These are phyloP conservation scores for Heliconius erato DNA, from an alignment of 2,888 invertebrate species.

Conservation along the genomic window DNA sequence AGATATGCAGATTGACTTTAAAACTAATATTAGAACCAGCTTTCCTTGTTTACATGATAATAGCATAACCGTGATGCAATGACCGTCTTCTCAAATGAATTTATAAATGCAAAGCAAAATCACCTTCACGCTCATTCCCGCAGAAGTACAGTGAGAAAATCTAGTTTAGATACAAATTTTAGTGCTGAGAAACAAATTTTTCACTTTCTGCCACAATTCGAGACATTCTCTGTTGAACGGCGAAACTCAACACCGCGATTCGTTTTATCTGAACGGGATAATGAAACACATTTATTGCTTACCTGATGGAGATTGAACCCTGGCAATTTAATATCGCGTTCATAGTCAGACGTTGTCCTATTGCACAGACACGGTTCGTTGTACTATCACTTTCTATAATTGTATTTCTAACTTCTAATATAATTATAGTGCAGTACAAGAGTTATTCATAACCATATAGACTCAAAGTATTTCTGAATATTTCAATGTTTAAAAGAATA, in stretches of 20 bases:
- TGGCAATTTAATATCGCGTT: too few relatives aligned
- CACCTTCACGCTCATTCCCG: neutral
- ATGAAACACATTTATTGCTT: too few relatives aligned
- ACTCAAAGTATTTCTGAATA: too few relatives aligned
- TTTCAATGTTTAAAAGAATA: too few relatives aligned
- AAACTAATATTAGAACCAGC: constrained; percentile 14
- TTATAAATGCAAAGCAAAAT: neutral
- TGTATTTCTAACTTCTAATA: neutral
- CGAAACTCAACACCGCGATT: neutral
- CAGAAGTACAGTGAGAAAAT: neutral
- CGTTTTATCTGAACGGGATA: too few relatives aligned
- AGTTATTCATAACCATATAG: neutral
- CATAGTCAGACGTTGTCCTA: too few relatives aligned
- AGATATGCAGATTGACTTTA: constrained; percentile 25
- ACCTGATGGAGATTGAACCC: too few relatives aligned
- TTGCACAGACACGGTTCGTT: too few relatives aligned
- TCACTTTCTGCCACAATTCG: neutral
- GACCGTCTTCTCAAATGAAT: neutral
- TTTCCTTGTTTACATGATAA: constrained; percentile 26
- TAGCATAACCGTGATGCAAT: constrained; percentile 25
- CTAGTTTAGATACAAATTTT: neutral
- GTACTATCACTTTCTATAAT: neutral
- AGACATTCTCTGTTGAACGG: neutral
- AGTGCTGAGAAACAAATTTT: neutral
- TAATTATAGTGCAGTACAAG: neutral